Evolutionary conservation across 2,888 invertebrate genomes (phyloP).

Genomic region (Heliconius aoede): DNA sequence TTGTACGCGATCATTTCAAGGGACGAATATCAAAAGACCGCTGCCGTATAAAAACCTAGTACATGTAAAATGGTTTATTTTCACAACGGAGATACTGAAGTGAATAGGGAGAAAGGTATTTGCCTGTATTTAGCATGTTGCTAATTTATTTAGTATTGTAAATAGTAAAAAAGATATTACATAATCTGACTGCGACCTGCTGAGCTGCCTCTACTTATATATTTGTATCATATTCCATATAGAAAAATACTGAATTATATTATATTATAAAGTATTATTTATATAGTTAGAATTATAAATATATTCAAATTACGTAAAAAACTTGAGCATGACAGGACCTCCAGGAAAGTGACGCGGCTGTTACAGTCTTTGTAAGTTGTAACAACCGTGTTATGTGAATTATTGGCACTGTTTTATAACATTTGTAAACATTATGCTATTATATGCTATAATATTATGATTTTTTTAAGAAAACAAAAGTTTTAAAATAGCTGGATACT

Average conservation of each 20-base stretch:
- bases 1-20: constrained; percentile 24
- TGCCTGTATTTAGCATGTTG: constrained; percentile 42
- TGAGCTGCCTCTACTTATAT: constrained; percentile 16
- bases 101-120: constrained; percentile 14
- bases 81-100: too few relatives aligned
- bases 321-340: neutral
- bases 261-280: neutral
- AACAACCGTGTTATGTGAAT: too few relatives aligned
- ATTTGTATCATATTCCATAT: constrained; percentile 11
- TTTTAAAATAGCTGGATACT: too few relatives aligned
- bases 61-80: neutral
- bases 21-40: neutral
- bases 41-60: neutral
- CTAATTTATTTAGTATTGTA: constrained; percentile 27
- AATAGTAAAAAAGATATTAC: constrained; percentile 22
- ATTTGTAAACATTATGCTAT: too few relatives aligned
- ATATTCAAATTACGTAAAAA: neutral
- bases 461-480: too few relatives aligned
- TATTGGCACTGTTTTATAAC: too few relatives aligned
- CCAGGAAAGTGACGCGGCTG: neutral
- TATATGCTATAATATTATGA: too few relatives aligned
- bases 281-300: neutral
- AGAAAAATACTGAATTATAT: constrained; percentile 17
- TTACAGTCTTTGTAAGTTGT: neutral
- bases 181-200: constrained; percentile 16